Evolutionary conservation across 2,888 invertebrate genomes (phyloP).

Genomic region (Cosmopolites sordidus): DNA sequence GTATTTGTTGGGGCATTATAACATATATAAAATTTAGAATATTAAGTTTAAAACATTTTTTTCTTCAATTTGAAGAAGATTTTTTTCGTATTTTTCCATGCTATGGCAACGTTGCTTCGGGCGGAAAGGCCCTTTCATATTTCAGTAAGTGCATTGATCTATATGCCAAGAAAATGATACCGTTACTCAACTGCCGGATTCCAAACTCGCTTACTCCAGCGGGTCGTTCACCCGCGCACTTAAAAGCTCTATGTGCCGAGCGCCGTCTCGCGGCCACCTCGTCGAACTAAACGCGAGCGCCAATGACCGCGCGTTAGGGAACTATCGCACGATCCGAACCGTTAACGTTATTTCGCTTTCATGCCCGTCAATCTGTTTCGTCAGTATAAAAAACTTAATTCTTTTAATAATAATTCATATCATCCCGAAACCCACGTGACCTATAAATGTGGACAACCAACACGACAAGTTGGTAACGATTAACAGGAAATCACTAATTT

Average conservation of each 20-base stretch:
- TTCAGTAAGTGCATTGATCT: conserved; percentile 31
- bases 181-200: conserved; percentile 30
- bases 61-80: no score
- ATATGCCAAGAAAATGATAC: conserved; percentile 31
- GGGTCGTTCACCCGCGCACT: conserved; percentile 28
- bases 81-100: background rate
- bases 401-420: no score
- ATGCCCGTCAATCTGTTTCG: conserved; percentile 2
- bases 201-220: conserved; percentile 19
- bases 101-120: conserved; percentile 4
- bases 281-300: conserved; percentile 11
- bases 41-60: no score
- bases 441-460: no score
- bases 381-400: no score
- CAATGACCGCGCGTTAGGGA: conserved; percentile 3
- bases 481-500: no score
- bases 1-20: no score
- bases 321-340: background rate
- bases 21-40: no score
- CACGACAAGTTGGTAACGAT: no score
- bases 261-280: conserved; percentile 16
- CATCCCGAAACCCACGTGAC: no score
- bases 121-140: conserved; percentile 15
- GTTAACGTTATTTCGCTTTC: conserved; percentile 2
- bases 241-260: conserved; percentile 5